Evolutionary conservation across 2,113 vertebrate genomes (phyloP).

Genomic region (Pteruthius melanotis): DNA sequence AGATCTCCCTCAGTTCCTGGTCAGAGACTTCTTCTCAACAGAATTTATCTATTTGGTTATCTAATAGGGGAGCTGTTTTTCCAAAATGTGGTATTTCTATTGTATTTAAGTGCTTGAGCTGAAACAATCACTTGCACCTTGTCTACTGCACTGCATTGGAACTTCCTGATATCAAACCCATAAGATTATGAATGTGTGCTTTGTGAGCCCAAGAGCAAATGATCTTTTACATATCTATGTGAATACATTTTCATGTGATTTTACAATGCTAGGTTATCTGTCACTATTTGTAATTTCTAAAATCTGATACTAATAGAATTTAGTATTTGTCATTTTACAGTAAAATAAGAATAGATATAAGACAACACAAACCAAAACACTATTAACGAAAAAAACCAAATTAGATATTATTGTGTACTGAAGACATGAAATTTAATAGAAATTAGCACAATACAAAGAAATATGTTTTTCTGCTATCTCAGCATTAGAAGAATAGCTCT

Average conservation of each 20-base stretch:
- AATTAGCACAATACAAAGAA: conserved; percentile 49
- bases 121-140: background rate
- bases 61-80: background rate
- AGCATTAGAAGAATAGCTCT: background rate
- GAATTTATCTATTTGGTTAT: background rate
- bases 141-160: background rate
- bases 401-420: conserved; percentile 21
- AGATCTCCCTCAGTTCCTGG: background rate
- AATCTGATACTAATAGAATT: conserved; percentile 50
- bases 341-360: conserved; percentile 40
- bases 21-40: background rate
- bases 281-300: background rate
- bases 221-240: background rate
- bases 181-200: background rate
- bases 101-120: background rate
- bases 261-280: conserved; percentile 4
- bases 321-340: conserved; percentile 12
- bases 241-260: conserved; percentile 38
- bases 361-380: conserved; percentile 4
- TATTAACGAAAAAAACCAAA: conserved; percentile 40
- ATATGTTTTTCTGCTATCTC: conserved; percentile 30
- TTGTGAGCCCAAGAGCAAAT: background rate
- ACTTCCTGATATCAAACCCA: background rate
- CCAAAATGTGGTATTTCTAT: background rate
- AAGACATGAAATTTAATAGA: conserved; percentile 41